These are phyloP conservation scores for Trypoxylus dichotomus DNA, from an alignment of 1,140 invertebrate genomes.

Conservation along the genomic window DNA sequence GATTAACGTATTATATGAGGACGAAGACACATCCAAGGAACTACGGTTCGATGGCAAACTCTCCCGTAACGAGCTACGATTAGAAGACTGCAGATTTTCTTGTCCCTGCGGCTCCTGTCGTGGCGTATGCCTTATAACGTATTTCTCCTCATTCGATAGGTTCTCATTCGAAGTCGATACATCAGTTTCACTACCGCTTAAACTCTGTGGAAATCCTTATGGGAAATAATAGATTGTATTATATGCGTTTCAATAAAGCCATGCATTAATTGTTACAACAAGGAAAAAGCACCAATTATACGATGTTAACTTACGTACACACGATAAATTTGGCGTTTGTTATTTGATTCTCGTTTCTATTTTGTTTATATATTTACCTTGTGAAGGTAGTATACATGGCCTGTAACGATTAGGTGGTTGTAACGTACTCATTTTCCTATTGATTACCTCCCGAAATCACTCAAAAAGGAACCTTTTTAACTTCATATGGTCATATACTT, in stretches of 20 bases:
- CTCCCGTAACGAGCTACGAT: slow-evolving; percentile 71
- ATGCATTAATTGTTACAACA: not conserved
- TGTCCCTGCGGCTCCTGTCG: slow-evolving; percentile 91
- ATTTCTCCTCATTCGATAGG: slow-evolving; percentile 81
- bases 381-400: slow-evolving; percentile 20
- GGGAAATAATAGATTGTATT: not conserved
- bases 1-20: slow-evolving; percentile 79
- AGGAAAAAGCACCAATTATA: not conserved
- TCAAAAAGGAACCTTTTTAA: not conserved
- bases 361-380: slow-evolving; percentile 26
- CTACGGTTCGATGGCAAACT: slow-evolving; percentile 73
- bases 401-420: slow-evolving; percentile 34
- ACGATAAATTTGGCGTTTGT: not conserved
- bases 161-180: slow-evolving; percentile 89
- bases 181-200: slow-evolving; percentile 87
- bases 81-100: slow-evolving; percentile 72
- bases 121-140: slow-evolving; percentile 78
- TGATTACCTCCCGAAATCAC: not conserved
- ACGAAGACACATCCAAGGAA: slow-evolving; percentile 73
- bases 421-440: slow-evolving; percentile 32
- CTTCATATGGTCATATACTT: slow-evolving; percentile 32
- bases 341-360: not conserved
- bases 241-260: not conserved
- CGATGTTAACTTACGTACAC: not conserved
- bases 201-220: slow-evolving; percentile 65